These are phyloP conservation scores for Marisa cornuarietis DNA, from an alignment of 1,140 invertebrate genomes.

Conservation along the genomic window DNA sequence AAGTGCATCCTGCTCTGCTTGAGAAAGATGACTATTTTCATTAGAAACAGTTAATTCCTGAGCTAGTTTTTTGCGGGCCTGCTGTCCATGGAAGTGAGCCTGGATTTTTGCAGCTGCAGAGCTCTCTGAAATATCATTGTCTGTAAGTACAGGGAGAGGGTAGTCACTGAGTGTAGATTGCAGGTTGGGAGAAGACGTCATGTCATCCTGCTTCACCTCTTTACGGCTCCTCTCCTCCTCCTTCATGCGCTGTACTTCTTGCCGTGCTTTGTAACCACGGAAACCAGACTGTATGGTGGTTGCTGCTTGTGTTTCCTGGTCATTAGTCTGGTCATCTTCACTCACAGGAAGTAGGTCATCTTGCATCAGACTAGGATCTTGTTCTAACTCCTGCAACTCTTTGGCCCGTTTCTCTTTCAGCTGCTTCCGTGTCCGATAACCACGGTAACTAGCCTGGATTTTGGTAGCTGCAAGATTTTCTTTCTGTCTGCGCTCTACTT, in stretches of 20 bases:
- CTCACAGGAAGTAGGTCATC: not conserved
- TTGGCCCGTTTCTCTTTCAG: conserved; percentile 41
- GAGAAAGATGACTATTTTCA: too few relatives aligned
- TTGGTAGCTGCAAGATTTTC: conserved; percentile 72
- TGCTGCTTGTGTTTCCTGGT: conserved; percentile 67
- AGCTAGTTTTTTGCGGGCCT: conserved; percentile 34
- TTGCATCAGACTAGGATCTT: not conserved
- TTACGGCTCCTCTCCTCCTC: not conserved
- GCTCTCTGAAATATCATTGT: conserved; percentile 4
- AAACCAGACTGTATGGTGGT: conserved; percentile 80
- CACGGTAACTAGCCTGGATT: conserved; percentile 71
- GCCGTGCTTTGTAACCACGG: conserved; percentile 76
- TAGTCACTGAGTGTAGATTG: not conserved
- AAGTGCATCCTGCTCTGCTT: too few relatives aligned
- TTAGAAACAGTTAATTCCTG: not conserved
- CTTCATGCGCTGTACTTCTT: conserved; percentile 66
- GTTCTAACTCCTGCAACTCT: not conserved
- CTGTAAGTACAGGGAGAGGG: not conserved
- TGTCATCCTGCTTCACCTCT: not conserved
- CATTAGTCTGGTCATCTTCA: not conserved
- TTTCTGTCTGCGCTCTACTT: not conserved
- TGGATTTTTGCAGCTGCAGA: conserved; percentile 80
- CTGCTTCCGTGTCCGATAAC: conserved; percentile 41
- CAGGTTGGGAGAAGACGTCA: not conserved
- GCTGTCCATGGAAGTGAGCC: conserved; percentile 48